Conservation (phyloP, 2,888 invertebrate species). For the Urechis unicinctus region DNA sequence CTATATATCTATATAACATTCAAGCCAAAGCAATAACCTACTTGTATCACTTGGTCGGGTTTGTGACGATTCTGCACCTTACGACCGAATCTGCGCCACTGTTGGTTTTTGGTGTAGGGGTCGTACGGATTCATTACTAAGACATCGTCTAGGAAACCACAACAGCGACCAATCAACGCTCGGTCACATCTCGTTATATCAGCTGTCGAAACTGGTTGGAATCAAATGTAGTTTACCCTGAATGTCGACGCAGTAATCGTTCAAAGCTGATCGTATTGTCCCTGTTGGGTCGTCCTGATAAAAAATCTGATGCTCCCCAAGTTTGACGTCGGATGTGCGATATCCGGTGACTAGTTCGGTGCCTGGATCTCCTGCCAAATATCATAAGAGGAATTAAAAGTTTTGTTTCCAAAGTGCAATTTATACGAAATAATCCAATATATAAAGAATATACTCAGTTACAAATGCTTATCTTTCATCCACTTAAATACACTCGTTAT, state of each 20-base stretch:
- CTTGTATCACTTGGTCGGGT: constrained; percentile 2
- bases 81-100: constrained; percentile 5
- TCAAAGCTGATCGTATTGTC: constrained; percentile 7
- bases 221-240: neutral
- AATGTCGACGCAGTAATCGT: constrained; percentile 6
- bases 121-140: constrained; percentile 12
- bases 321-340: neutral
- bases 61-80: constrained; percentile 10
- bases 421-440: too few relatives aligned
- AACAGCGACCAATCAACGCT: neutral
- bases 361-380: neutral
- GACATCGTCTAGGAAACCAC: neutral
- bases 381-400: too few relatives aligned
- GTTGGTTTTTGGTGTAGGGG: constrained; percentile 14
- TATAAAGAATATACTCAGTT: too few relatives aligned
- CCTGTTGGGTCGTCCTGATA: constrained; percentile 1
- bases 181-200: neutral
- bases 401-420: too few relatives aligned
- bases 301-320: constrained; percentile 8
- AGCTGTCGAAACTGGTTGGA: neutral
- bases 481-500: too few relatives aligned
- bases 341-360: constrained; percentile 2
- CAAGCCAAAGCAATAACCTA: neutral
- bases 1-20: too few relatives aligned
- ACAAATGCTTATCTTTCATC: too few relatives aligned